phyloP scores from a whole-genome alignment of 2,797 vertebrate genomes.

The Eupleurogrammus muticus region DNA sequence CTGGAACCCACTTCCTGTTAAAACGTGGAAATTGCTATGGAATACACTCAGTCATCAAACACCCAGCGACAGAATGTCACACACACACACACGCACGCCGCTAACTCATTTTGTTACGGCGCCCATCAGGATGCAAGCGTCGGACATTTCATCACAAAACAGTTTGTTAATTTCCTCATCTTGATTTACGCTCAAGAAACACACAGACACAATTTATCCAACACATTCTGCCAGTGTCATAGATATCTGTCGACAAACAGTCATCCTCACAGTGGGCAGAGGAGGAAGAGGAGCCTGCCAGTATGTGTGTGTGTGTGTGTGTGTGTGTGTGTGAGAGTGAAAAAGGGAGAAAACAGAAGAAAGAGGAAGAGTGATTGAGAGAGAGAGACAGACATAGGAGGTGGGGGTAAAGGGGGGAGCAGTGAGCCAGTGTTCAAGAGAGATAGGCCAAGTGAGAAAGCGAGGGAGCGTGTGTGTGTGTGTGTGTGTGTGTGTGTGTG shows the following conservation, averaged over 20 bases:
- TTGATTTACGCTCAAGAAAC: constrained; percentile 46
- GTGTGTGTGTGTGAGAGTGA: constrained; percentile 1
- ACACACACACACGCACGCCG: constrained; percentile 9
- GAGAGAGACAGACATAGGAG: constrained; percentile 58
- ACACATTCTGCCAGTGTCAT: constrained; percentile 67
- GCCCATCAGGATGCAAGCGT: constrained; percentile 19
- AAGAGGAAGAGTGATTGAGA: constrained; percentile 60
- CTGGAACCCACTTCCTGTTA: constrained; percentile 69
- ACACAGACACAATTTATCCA: constrained; percentile 51
- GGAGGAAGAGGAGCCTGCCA: constrained; percentile 63
- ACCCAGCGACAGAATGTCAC: constrained; percentile 43
- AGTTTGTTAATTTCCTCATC: constrained; percentile 56
- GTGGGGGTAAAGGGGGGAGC: constrained; percentile 39
- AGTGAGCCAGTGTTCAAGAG: constrained; percentile 69
- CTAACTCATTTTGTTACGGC: not conserved
- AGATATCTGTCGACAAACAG: constrained; percentile 74
- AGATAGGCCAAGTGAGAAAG: constrained; percentile 76
- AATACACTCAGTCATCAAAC: constrained; percentile 44
- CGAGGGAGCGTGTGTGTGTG: constrained; percentile 62
- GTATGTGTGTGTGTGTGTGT: constrained; percentile 43
- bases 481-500: constrained; percentile 70
- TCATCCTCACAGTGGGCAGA: constrained; percentile 68
- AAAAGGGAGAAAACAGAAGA: constrained; percentile 47
- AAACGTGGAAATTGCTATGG: constrained; percentile 54
- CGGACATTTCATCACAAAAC: constrained; percentile 23